These are phyloP conservation scores for Ricordea florida DNA, from an alignment of 92 coral and sea anemone genomes.

Conservation along the genomic window DNA sequence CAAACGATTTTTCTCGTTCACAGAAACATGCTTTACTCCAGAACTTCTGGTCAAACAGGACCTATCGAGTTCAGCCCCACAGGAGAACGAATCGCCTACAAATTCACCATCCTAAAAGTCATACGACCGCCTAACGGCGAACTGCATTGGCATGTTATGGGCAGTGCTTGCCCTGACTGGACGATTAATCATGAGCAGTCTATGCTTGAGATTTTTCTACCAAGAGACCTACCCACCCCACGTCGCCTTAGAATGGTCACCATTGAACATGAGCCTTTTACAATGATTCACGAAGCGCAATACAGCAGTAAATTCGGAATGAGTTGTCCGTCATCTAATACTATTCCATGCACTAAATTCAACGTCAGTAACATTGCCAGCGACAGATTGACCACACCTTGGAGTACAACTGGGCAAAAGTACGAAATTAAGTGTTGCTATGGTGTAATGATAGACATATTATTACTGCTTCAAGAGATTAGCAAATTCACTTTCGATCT, in stretches of 20 bases:
- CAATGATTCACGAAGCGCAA: constrained; percentile 58
- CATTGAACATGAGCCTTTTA: constrained; percentile 73
- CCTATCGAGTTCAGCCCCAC: constrained; percentile 54
- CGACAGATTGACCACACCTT: background rate
- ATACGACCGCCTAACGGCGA: background rate
- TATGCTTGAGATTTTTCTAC: constrained; percentile 64
- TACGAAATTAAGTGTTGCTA: constrained; percentile 64
- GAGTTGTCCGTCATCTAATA: constrained; percentile 47
- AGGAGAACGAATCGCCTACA: constrained; percentile 59
- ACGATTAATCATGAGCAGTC: constrained; percentile 12
- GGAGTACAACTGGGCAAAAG: background rate
- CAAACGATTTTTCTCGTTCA: background rate
- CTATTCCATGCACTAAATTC: constrained; percentile 66
- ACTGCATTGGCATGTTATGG: constrained; percentile 60
- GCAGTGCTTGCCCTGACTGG: constrained; percentile 28
- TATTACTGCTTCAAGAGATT: constrained; percentile 51
- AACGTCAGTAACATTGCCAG: background rate
- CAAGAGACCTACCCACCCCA: constrained; percentile 68
- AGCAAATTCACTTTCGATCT: constrained; percentile 73
- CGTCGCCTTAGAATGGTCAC: constrained; percentile 76
- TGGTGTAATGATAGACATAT: constrained; percentile 76
- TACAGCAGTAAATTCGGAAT: constrained; percentile 74
- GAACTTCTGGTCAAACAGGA: constrained; percentile 66
- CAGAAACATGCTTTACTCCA: constrained; percentile 49
- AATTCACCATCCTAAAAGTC: constrained; percentile 51